Evolutionary conservation across 2,888 invertebrate genomes (phyloP), one percentile per base, ranked within the genome.

Genomic region (Rotaria sp.): DNA sequence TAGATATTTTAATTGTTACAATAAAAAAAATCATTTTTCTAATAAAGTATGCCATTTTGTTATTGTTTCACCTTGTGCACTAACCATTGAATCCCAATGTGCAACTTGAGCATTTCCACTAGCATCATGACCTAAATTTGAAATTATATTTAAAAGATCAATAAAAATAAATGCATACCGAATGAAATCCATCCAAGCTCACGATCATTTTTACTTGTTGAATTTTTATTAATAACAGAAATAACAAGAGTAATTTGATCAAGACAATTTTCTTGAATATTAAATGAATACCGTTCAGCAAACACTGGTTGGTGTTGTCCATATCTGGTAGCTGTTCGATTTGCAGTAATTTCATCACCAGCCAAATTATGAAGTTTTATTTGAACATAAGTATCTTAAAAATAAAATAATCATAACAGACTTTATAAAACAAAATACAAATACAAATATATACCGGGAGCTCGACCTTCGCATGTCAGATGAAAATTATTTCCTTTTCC

Each of bases 241-340:
- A 75, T 75, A 8, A 41, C 21, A 21, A 75, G 26, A 26, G 75
- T 75, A 2, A 75, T 75, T 41, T 38, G 38, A 8, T 75, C 75
- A 24, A 75, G 75, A 21, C 41, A 38, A 75, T 11, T 75, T 41
- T 41, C 75, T 41, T 75, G 75, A 41, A 75, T 75, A 41, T 41
- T 75, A 75, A 41, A 75, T 75, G 75, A 26, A 75, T 75, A 75
- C 8, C 75, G 38, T 41, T 75, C 75, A 38, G 75, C 75, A 41
- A 10, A 75, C 5, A 41, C 21, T 11, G 75, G 75, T 38, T 75
- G 75, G 41, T 75, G 26, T 75, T 75, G 75, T 24, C 5, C 21
- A 41, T 10, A 30, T 38, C 75, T 21, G 24, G 26, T 38, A 10
- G 38, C 24, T 38, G 75, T 75, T 21, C 41, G 75, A 75, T 41